Conservation (phyloP, 2,797 vertebrate species). For the Hippocampus kuda region DNA sequence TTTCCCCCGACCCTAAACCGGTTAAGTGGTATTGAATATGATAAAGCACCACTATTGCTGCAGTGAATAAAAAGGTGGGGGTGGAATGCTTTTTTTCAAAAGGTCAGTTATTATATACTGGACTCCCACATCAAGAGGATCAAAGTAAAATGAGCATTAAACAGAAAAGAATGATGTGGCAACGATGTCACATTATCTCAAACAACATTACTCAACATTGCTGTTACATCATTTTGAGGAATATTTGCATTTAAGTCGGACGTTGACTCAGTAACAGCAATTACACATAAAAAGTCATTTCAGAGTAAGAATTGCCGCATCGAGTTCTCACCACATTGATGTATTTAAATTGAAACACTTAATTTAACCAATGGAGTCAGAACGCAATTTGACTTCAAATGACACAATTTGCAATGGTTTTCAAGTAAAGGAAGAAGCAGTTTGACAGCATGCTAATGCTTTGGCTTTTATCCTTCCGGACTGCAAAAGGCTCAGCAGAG, state of each 20-base stretch:
- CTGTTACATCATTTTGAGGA: no score
- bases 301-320: background rate
- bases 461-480: background rate
- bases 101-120: no score
- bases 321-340: background rate
- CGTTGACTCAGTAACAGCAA: background rate
- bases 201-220: no score
- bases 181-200: no score
- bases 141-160: no score
- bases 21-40: background rate
- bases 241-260: no score
- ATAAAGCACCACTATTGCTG: no score
- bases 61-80: no score
- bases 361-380: background rate
- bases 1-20: no score
- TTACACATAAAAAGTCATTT: background rate
- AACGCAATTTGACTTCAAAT: background rate
- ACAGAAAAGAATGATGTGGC: no score
- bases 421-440: background rate
- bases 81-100: no score
- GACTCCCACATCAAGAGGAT: no score
- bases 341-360: background rate
- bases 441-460: slow-evolving; percentile 1
- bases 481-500: slow-evolving; percentile 11
- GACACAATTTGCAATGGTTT: background rate